A percentile compares a stretch with the other conserved stretches of the same genome.
Evolutionary conservation across 37 sponge, comb jelly and placozoan genomes (phyloP).

Genomic region (Spongilla lacustris): DNA sequence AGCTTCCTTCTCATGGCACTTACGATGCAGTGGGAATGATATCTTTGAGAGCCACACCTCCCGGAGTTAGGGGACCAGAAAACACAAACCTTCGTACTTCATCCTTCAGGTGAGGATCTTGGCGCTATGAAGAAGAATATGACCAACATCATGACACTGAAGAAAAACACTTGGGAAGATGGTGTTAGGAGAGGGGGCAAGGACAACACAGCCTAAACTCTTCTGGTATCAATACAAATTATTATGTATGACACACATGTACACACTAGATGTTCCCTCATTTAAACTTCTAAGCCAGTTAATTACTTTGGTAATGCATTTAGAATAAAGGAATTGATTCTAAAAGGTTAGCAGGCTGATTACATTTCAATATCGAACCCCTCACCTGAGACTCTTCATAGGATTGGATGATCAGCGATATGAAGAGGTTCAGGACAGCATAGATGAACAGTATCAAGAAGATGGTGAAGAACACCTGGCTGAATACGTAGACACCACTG

Average conservation of each 20-base stretch:
- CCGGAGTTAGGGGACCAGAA: slow-evolving; percentile 52
- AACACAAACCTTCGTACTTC: slow-evolving; percentile 60
- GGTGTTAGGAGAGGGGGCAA: not conserved
- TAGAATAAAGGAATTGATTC: too few relatives aligned
- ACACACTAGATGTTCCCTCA: too few relatives aligned
- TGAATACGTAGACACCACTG: slow-evolving; percentile 39
- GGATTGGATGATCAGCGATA: slow-evolving; percentile 43
- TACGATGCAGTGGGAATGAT: slow-evolving; percentile 36
- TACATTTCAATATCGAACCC: not conserved
- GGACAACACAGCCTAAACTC: too few relatives aligned
- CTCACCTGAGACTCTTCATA: slow-evolving; percentile 54
- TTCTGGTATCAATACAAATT: too few relatives aligned
- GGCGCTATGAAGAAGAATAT: not conserved
- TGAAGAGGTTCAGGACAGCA: slow-evolving; percentile 66
- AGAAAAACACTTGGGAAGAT: too few relatives aligned
- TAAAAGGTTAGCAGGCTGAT: not conserved
- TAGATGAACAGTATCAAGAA: slow-evolving; percentile 58
- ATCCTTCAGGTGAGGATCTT: slow-evolving; percentile 9
- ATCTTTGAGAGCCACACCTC: slow-evolving; percentile 56
- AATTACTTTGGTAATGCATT: too few relatives aligned
- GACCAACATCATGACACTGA: too few relatives aligned
- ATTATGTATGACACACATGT: too few relatives aligned
- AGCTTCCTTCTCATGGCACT: not conserved
- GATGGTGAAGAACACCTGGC: slow-evolving; percentile 46
- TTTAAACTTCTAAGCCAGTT: not conserved